Evolutionary conservation across 2,888 invertebrate genomes (phyloP).

Genomic region (Sminthurinus aureus): DNA sequence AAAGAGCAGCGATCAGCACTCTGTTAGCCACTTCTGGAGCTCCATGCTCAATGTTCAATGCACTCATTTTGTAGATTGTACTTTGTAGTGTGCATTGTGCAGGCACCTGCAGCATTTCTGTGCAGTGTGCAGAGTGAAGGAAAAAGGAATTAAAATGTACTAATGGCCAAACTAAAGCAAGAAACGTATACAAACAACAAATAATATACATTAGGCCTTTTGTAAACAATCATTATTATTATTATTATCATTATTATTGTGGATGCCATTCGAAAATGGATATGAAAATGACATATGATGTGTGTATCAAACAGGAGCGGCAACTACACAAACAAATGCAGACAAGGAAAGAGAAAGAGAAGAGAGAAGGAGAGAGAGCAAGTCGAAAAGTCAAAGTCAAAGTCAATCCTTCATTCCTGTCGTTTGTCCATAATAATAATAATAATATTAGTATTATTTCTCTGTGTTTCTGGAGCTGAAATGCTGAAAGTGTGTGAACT

Average conservation of each 20-base stretch:
- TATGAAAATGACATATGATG: too few relatives aligned
- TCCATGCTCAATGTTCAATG: too few relatives aligned
- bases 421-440: constrained; percentile 16
- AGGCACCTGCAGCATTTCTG: too few relatives aligned
- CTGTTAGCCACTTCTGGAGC: too few relatives aligned
- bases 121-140: too few relatives aligned
- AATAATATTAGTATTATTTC: neutral
- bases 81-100: too few relatives aligned
- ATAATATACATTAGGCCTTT: too few relatives aligned
- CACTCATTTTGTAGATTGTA: too few relatives aligned
- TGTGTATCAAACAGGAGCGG: neutral
- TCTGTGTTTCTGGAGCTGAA: neutral
- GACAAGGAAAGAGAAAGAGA: neutral
- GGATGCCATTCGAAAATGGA: neutral
- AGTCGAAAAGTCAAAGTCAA: neutral
- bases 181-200: too few relatives aligned
- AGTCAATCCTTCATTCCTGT: constrained; percentile 19
- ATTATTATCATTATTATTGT: neutral
- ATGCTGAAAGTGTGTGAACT: neutral
- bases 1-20: too few relatives aligned
- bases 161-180: too few relatives aligned
- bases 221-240: neutral
- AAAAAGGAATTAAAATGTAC: too few relatives aligned
- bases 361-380: neutral
- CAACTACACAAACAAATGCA: neutral